Base-by-base conservation (phyloP, 37 sponge, comb jelly and placozoan species). In the Geodia barretti region DNA sequence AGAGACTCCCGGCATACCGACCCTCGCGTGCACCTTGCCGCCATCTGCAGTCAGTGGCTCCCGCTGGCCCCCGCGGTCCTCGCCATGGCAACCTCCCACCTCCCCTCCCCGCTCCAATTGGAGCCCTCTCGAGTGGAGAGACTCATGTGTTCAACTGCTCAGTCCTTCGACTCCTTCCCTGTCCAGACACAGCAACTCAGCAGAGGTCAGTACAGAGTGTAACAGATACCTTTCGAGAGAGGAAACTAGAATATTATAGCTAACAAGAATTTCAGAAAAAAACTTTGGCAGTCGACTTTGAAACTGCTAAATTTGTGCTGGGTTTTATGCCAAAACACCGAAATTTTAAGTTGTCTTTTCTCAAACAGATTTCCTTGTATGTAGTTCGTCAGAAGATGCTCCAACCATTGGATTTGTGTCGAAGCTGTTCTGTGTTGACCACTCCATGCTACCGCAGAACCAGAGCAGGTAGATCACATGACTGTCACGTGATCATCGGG, bases 11-110 rank as follows among this genome's bases (percentile, higher is more conserved):
- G 90, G 31, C 80, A 85, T 61, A 64, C 82, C 1, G 95, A 94
- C 67, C 80, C 88, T 29, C 81, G 79, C 25, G 79, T 89, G 14
- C 89, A 90, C 64, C 80, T 97, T 32, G 78, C 40, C n/a, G 93
- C 98, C 65, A 84, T 97, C 32, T 97, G 91, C 64, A 86, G 84
- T 40, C 95, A 96, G 69, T 98, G 99, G 99, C 80, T 98, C 24
- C 99, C 99, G 4, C 78, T 98, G 60, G 91, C 99, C 28, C 37
- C 58, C 2, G 88, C 94, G 23, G 86, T 87, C 8, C 81, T 98
- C 41, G 84, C 38, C 64, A 96, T 98, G 99, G 95, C 88, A 39
- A 76, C 86, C 32, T 37, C 32, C 23, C 68, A 87, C 62, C 72
- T 98, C 9, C 99, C 99, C 9, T 85, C 90, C 30, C 99, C 99